phyloP scores from a whole-genome alignment of 35 echinoderm and acorn worm species.

The Ptychodera flava region DNA sequence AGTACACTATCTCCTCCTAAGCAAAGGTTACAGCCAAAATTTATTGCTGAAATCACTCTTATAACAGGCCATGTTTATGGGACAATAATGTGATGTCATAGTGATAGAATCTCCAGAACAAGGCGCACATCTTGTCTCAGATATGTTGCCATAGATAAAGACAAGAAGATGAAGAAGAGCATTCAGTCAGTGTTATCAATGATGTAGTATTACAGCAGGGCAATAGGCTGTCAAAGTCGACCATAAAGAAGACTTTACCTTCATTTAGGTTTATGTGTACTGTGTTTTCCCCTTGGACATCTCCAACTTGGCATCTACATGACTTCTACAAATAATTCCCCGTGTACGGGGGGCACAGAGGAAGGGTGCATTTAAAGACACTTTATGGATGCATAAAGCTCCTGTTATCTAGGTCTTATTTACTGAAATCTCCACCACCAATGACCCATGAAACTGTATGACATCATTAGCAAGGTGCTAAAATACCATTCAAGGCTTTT shows the following conservation, averaged over 20 bases:
- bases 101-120: too few species aligned
- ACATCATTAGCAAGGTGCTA: background rate
- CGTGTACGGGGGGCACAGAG: too few species aligned
- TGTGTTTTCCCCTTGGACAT: background rate
- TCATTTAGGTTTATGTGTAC: background rate
- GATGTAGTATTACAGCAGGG: background rate
- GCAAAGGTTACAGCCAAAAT: too few species aligned
- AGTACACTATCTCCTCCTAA: too few species aligned
- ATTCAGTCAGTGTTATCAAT: background rate
- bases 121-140: too few species aligned
- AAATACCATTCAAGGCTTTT: background rate
- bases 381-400: too few species aligned
- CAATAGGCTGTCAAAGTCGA: background rate
- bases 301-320: background rate
- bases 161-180: background rate
- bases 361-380: too few species aligned
- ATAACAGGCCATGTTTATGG: too few species aligned
- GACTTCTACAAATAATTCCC: background rate
- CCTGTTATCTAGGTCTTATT: too few species aligned
- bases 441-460: background rate
- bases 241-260: background rate
- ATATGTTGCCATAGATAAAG: background rate
- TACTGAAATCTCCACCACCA: background rate
- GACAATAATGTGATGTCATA: too few species aligned
- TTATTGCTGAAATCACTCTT: too few species aligned